These are phyloP conservation scores for Pocillopora grandis DNA, from an alignment of 92 coral and sea anemone species.

Conservation along the genomic window DNA sequence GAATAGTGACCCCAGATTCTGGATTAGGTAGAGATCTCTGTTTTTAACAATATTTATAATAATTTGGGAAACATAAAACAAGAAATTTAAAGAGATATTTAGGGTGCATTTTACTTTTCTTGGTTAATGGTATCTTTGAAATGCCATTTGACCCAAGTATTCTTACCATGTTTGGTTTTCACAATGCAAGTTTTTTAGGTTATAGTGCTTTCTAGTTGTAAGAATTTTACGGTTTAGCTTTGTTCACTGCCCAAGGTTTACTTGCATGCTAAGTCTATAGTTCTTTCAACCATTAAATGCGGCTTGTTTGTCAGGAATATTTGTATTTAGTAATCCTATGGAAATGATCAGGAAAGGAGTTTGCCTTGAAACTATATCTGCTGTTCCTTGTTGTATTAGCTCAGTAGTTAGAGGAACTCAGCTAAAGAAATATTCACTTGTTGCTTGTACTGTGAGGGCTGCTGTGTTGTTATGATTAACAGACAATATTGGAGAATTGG, in stretches of 20 bases:
- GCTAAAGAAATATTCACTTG: conserved; percentile 9
- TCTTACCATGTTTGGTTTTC: no score
- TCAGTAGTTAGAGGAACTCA: conserved; percentile 21
- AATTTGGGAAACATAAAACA: neutral
- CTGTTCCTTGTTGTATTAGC: conserved; percentile 10
- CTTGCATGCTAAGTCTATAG: no score
- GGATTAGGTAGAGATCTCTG: conserved; percentile 12
- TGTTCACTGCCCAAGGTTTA: no score
- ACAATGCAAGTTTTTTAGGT: no score
- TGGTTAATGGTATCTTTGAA: no score
- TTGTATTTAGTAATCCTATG: neutral
- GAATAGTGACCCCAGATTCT: conserved; percentile 32
- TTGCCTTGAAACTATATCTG: conserved; percentile 36
- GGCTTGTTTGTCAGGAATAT: no score
- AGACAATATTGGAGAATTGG: conserved; percentile 5
- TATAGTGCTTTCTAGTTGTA: no score
- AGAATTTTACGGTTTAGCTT: no score
- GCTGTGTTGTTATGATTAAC: neutral
- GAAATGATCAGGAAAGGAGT: neutral
- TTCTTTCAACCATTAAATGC: no score
- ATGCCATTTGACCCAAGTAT: no score
- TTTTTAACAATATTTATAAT: neutral
- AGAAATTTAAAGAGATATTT: neutral
- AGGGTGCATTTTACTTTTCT: no score
- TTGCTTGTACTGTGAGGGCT: conserved; percentile 12